Evolutionary conservation across 2,797 vertebrate genomes (phyloP).

Genomic region (Coregonus sp.): DNA sequence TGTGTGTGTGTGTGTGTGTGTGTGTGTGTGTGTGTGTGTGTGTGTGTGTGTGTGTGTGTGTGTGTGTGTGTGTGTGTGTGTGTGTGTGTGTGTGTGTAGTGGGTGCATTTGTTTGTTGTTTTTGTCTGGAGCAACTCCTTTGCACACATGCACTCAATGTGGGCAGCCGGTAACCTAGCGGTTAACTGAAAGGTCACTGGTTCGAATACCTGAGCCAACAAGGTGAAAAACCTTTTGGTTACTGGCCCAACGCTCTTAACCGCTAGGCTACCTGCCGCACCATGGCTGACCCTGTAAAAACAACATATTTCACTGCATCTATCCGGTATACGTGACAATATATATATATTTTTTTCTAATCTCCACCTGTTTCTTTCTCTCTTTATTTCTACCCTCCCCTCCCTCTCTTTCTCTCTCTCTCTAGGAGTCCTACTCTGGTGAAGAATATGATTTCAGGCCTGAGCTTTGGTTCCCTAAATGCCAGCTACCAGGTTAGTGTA

Average conservation of each 20-base stretch:
- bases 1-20: neutral
- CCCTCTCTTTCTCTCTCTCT: slow-evolving; percentile 6
- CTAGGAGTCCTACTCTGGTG: slow-evolving; percentile 96
- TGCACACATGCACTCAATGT: slow-evolving; percentile 14
- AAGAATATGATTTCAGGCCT: slow-evolving; percentile 99
- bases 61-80: slow-evolving; percentile 20
- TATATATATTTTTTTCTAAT: neutral
- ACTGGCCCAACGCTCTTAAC: too few relatives aligned
- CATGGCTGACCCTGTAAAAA: too few relatives aligned
- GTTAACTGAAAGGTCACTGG: too few relatives aligned
- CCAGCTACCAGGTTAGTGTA: slow-evolving; percentile 93
- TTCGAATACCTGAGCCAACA: too few relatives aligned
- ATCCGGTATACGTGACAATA: slow-evolving; percentile 18
- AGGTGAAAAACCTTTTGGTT: too few relatives aligned
- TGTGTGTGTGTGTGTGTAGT: slow-evolving; percentile 49
- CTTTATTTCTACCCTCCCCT: slow-evolving; percentile 10
- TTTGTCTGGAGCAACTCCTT: slow-evolving; percentile 51
- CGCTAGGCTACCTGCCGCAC: too few relatives aligned
- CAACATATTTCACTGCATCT: slow-evolving; percentile 40
- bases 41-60: neutral
- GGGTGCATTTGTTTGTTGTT: slow-evolving; percentile 42
- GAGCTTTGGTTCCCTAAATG: slow-evolving; percentile 94
- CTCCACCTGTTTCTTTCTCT: neutral
- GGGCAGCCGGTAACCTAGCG: too few relatives aligned
- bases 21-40: neutral